These are phyloP conservation scores for Drosophila neutralis DNA, from an alignment of 2,888 invertebrate species.

Conservation along the genomic window DNA sequence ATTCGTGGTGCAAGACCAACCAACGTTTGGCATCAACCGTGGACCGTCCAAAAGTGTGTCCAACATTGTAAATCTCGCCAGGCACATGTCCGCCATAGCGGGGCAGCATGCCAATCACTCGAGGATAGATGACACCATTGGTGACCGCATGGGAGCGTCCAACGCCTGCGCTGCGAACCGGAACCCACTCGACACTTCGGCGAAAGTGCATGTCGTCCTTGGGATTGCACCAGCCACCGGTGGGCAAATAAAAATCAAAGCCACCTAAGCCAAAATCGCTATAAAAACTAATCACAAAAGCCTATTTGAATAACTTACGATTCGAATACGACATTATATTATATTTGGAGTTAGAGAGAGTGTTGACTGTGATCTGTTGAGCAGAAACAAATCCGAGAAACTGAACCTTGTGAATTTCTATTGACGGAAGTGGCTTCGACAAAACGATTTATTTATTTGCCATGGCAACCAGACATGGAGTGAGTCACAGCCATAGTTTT, in stretches of 20 bases:
- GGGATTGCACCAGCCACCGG: conserved; percentile 90
- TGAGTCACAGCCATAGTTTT: background rate
- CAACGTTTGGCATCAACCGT: conserved; percentile 91
- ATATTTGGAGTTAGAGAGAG: background rate
- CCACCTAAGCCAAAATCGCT: conserved; percentile 48
- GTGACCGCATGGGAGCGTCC: conserved; percentile 74
- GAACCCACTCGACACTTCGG: conserved; percentile 91
- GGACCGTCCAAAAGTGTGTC: conserved; percentile 91
- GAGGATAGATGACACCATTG: conserved; percentile 89
- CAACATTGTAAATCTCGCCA: conserved; percentile 89
- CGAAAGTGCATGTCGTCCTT: conserved; percentile 90
- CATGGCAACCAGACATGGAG: conserved; percentile 52
- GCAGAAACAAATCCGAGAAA: conserved; percentile 18
- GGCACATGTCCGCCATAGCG: conserved; percentile 93
- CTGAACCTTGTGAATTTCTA: conserved; percentile 16
- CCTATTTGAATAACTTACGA: conserved; percentile 52
- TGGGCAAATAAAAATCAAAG: conserved; percentile 85
- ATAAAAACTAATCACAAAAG: background rate
- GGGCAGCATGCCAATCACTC: conserved; percentile 90
- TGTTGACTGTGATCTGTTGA: conserved; percentile 4
- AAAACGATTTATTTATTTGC: conserved; percentile 62
- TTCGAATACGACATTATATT: conserved; percentile 61
- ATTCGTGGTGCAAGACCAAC: conserved; percentile 85
- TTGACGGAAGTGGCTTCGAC: conserved; percentile 57
- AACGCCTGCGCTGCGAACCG: conserved; percentile 82